A percentile compares a stretch with the other conserved stretches of the same genome.
Evolutionary conservation across 1,140 invertebrate genomes (phyloP).

Genomic region (Babylonia areolata): DNA sequence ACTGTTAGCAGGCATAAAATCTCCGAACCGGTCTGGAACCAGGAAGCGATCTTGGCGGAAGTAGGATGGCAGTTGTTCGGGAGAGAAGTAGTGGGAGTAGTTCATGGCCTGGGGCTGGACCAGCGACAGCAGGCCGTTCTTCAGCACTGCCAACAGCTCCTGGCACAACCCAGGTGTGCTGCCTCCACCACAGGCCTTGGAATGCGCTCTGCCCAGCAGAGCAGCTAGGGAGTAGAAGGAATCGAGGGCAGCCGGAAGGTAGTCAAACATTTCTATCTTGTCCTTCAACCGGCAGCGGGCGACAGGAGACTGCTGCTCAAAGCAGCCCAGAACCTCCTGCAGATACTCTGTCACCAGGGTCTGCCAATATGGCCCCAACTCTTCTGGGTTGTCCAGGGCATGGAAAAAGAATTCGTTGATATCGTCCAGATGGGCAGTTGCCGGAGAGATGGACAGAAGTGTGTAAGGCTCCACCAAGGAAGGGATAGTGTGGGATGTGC

Average conservation of each 20-base stretch:
- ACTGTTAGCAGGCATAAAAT: constrained; percentile 16
- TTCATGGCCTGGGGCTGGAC: neutral
- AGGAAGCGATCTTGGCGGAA: constrained; percentile 5
- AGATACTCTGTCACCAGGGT: constrained; percentile 31
- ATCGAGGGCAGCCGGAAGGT: constrained; percentile 33
- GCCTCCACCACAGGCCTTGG: neutral
- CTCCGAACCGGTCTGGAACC: constrained; percentile 21
- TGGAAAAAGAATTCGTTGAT: constrained; percentile 38
- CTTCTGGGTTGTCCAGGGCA: neutral
- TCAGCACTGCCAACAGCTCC: neutral
- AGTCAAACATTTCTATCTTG: neutral
- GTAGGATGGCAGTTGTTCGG: neutral
- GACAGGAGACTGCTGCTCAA: neutral
- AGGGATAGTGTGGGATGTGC: constrained; percentile 4
- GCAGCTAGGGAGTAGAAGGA: constrained; percentile 33
- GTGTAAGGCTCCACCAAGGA: neutral
- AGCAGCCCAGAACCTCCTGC: neutral
- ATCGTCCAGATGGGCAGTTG: constrained; percentile 27
- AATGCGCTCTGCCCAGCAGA: constrained; percentile 26
- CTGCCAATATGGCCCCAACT: neutral
- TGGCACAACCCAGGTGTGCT: neutral
- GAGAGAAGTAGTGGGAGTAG: constrained; percentile 19
- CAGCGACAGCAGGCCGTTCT: neutral
- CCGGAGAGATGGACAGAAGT: constrained; percentile 27
- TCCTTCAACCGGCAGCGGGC: neutral